Conservation (phyloP, 2,113 vertebrate species). For the Diphyllodes magnificus region DNA sequence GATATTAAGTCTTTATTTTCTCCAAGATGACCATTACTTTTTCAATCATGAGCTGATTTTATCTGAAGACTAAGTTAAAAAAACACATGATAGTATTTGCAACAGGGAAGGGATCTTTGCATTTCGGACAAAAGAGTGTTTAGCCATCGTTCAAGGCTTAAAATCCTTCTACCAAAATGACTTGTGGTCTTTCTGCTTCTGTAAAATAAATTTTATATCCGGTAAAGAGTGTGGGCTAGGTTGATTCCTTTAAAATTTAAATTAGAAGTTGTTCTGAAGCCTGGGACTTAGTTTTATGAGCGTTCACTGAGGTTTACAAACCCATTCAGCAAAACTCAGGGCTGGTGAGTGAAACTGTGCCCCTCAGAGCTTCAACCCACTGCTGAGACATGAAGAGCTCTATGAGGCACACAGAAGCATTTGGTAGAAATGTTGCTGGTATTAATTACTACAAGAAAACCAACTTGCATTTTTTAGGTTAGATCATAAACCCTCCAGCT, state of each 20-base stretch:
- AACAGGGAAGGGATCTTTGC: neutral
- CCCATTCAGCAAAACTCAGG: constrained; percentile 19
- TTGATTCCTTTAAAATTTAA: neutral
- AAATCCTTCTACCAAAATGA: neutral
- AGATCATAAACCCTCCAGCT: constrained; percentile 57
- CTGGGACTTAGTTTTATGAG: constrained; percentile 33
- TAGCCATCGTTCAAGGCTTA: neutral
- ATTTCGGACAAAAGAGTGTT: neutral
- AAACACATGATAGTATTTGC: neutral
- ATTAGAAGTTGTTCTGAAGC: neutral
- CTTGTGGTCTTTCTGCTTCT: neutral
- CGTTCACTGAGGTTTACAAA: constrained; percentile 27
- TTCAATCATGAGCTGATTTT: neutral
- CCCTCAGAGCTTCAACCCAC: constrained; percentile 40
- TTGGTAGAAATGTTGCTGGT: constrained; percentile 55
- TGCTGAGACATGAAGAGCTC: constrained; percentile 36
- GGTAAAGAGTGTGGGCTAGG: neutral
- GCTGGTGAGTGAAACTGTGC: constrained; percentile 25
- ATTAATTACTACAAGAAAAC: constrained; percentile 64
- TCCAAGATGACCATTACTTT: neutral
- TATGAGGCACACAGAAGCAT: constrained; percentile 32
- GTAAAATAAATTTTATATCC: neutral
- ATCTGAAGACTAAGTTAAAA: neutral
- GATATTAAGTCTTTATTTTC: neutral
- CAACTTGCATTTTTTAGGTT: constrained; percentile 57